Percentiles rank a stretch among this genome's conserved stretches.
These are phyloP conservation scores for Chrysomela aeneicollis DNA, from an alignment of 2,888 invertebrate genomes.

Conservation along the genomic window DNA sequence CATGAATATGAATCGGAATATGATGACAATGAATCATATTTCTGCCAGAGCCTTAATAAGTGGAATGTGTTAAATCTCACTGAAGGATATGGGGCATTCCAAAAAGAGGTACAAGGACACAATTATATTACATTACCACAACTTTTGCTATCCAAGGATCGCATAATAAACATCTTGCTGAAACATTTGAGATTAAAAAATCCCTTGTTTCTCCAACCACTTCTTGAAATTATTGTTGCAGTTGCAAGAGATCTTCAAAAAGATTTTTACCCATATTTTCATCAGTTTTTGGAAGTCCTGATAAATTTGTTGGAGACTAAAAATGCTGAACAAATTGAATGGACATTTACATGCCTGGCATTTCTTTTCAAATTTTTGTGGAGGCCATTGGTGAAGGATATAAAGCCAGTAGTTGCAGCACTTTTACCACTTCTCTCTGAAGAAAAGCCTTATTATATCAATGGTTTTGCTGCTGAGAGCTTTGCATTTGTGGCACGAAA, in stretches of 20 bases:
- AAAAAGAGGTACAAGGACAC: slow-evolving; percentile 72
- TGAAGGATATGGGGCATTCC: slow-evolving; percentile 80
- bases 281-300: slow-evolving; percentile 75
- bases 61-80: slow-evolving; percentile 91
- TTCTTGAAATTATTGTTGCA: slow-evolving; percentile 85
- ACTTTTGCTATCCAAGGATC: slow-evolving; percentile 80
- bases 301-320: slow-evolving; percentile 76
- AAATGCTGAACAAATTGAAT: slow-evolving; percentile 86
- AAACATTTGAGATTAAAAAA: slow-evolving; percentile 78
- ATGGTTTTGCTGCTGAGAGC: slow-evolving; percentile 94
- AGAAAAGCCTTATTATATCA: slow-evolving; percentile 82
- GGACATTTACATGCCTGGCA: slow-evolving; percentile 85
- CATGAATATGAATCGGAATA: slow-evolving; percentile 76
- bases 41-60: slow-evolving; percentile 83
- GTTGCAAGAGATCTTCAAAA: slow-evolving; percentile 86
- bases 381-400: slow-evolving; percentile 81
- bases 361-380: slow-evolving; percentile 91
- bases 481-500: slow-evolving; percentile 94
- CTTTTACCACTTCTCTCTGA: slow-evolving; percentile 81
- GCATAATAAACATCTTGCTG: slow-evolving; percentile 75
- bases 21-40: slow-evolving; percentile 78
- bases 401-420: slow-evolving; percentile 74
- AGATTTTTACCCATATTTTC: slow-evolving; percentile 89
- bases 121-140: slow-evolving; percentile 83
- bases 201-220: slow-evolving; percentile 77